These are phyloP conservation scores for Patella caerulea DNA, from an alignment of 2,888 invertebrate genomes.

Conservation along the genomic window DNA sequence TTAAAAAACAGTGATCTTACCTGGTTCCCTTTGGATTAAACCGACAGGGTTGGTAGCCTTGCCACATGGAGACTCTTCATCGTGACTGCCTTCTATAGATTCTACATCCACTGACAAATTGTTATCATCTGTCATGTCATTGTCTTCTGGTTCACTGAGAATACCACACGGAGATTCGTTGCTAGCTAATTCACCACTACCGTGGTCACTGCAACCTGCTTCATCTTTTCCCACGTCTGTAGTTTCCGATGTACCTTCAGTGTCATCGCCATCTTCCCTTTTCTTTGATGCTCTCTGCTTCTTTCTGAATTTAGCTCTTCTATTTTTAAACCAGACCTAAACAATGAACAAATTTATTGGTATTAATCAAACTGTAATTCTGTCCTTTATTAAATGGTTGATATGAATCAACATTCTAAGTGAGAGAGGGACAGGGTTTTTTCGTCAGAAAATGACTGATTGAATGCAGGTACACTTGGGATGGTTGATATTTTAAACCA, in stretches of 20 bases:
- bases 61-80: not conserved
- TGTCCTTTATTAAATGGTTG: too few species aligned
- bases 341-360: conserved; percentile 1
- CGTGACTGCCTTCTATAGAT: conserved; percentile 22
- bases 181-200: not conserved
- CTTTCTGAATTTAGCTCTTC: conserved; percentile 97
- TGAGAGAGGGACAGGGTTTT: too few species aligned
- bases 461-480: too few species aligned
- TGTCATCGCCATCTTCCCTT: conserved; percentile 24
- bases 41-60: too few species aligned
- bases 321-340: conserved; percentile 97
- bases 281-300: conserved; percentile 77
- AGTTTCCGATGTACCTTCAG: not conserved
- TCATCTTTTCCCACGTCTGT: conserved; percentile 24
- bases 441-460: too few species aligned
- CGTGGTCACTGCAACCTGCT: conserved; percentile 23
- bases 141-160: conserved; percentile 21
- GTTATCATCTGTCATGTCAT: conserved; percentile 30
- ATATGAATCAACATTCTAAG: too few species aligned
- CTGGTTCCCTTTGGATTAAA: too few species aligned
- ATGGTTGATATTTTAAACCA: too few species aligned
- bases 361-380: too few species aligned
- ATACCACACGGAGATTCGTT: not conserved
- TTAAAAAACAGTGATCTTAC: too few species aligned
- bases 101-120: conserved; percentile 36